Percentiles rank a stretch among this genome's conserved stretches.
Conservation (phyloP, 2,888 invertebrate species). For the Ornithoptera priamus region DNA sequence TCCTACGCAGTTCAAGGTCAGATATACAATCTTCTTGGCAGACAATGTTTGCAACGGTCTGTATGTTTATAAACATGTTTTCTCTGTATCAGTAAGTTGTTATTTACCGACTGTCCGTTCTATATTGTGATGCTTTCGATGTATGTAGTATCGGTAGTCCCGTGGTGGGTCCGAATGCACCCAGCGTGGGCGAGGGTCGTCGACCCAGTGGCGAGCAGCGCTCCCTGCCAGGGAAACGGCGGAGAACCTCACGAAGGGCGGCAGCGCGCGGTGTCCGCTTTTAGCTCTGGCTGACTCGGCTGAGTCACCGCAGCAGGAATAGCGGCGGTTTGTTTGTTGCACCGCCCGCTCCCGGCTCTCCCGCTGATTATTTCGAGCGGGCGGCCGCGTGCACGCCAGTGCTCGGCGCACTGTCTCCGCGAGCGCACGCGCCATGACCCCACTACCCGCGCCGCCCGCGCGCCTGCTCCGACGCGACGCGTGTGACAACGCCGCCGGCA, state of each 20-base stretch:
- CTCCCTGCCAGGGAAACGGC: constrained; percentile 72
- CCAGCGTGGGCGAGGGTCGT: constrained; percentile 71
- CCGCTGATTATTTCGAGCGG: constrained; percentile 70
- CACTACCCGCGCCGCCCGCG: constrained; percentile 67
- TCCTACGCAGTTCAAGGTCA: constrained; percentile 3
- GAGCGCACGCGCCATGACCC: constrained; percentile 69
- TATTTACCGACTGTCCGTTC: background rate
- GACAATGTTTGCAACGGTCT: no score
- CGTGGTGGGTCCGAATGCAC: constrained; percentile 63
- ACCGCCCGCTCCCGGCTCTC: constrained; percentile 74
- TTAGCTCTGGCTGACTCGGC: constrained; percentile 75
- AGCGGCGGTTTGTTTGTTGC: constrained; percentile 77
- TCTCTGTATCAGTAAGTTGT: background rate
- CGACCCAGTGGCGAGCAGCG: constrained; percentile 66
- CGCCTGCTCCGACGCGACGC: constrained; percentile 59
- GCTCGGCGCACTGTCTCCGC: constrained; percentile 65
- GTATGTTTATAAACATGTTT: constrained; percentile 4
- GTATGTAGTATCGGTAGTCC: constrained; percentile 28
- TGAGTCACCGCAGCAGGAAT: constrained; percentile 77
- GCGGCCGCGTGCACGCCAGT: constrained; percentile 58
- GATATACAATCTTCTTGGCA: no score
- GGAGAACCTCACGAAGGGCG: constrained; percentile 75
- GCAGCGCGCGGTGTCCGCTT: constrained; percentile 76
- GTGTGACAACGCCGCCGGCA: constrained; percentile 79
- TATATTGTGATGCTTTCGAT: no score